Conservation (phyloP, 2,113 vertebrate genomes). For the Eretmochelys imbricata region DNA sequence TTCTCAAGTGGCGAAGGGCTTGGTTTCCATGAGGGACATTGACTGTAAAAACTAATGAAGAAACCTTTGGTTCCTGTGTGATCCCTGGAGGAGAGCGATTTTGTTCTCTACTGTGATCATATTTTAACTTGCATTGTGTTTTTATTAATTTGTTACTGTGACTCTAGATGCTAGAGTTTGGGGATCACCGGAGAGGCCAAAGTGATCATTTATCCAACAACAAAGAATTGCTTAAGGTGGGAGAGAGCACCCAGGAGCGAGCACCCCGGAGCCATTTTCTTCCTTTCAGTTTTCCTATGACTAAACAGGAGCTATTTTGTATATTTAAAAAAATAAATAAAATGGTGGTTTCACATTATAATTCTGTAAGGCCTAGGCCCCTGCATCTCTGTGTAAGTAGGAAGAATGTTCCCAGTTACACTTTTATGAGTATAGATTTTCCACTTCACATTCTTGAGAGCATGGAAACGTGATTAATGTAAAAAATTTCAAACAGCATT, state of each 20-base stretch:
- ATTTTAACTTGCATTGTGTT: constrained; percentile 29
- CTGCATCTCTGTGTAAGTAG: not conserved
- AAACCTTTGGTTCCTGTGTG: constrained; percentile 19
- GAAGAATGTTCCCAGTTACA: constrained; percentile 58
- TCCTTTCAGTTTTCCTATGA: not conserved
- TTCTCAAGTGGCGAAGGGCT: not conserved
- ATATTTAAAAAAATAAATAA: not conserved
- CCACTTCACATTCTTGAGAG: constrained; percentile 44
- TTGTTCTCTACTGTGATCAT: constrained; percentile 25
- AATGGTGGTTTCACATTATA: not conserved
- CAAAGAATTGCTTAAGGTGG: not conserved
- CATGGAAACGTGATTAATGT: constrained; percentile 70
- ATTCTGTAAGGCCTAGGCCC: not conserved
- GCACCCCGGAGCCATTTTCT: not conserved
- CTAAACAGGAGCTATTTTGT: not conserved
- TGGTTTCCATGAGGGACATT: not conserved
- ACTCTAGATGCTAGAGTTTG: constrained; percentile 14
- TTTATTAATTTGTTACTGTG: constrained; percentile 38
- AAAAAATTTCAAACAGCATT: constrained; percentile 72
- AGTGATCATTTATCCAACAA: not conserved
- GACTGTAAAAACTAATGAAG: constrained; percentile 67
- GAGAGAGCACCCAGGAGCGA: not conserved
- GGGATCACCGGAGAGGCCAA: not conserved
- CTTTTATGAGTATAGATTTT: constrained; percentile 72
- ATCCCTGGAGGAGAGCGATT: constrained; percentile 12